phyloP scores from a whole-genome alignment of 2,888 invertebrate species.

The Xestoiulus laeticollis region DNA sequence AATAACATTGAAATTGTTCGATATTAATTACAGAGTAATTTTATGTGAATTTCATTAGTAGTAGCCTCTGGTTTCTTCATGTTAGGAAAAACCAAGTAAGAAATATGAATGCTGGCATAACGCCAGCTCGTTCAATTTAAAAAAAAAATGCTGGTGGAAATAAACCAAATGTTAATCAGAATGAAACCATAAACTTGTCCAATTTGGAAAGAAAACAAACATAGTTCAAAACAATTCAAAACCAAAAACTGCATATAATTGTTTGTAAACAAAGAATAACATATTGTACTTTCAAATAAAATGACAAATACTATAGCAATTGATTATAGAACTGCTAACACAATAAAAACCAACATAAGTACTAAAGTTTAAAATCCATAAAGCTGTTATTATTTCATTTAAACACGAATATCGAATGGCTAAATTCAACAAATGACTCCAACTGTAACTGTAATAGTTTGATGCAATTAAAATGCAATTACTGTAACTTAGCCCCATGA shows the following conservation, averaged over 20 bases:
- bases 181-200: not conserved
- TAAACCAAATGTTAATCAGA: not conserved
- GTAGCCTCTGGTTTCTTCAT: not conserved
- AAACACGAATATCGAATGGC: not conserved
- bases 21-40: not conserved
- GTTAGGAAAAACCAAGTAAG: not conserved
- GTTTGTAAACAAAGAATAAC: not conserved
- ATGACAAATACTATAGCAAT: not conserved
- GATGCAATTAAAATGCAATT: not conserved
- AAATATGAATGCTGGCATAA: not conserved
- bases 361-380: not conserved
- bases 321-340: not conserved
- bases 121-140: not conserved
- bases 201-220: not conserved
- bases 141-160: not conserved
- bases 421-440: not conserved
- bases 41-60: not conserved
- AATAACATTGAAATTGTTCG: not conserved
- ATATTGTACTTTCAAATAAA: not conserved
- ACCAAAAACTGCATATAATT: not conserved
- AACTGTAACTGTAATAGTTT: not conserved
- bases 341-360: constrained; percentile 6
- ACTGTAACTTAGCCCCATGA: constrained; percentile 32
- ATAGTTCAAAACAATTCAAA: not conserved
- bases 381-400: not conserved